These are phyloP conservation scores for Subacronicta megacephala DNA, from an alignment of 2,888 invertebrate species.

Conservation along the genomic window DNA sequence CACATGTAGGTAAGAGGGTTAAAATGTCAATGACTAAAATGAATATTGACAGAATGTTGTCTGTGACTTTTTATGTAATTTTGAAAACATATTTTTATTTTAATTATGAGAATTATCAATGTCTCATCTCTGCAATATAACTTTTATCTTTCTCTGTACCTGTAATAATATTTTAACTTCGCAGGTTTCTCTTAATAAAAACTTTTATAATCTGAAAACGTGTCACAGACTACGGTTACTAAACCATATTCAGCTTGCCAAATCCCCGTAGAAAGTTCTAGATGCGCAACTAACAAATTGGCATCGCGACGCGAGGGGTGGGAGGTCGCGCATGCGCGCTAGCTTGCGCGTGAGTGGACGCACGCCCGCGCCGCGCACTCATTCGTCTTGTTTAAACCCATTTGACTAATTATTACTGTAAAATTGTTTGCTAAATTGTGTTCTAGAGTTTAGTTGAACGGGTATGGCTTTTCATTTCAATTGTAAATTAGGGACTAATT, in stretches of 20 bases:
- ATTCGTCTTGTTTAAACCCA: constrained; percentile 60
- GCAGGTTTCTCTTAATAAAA: constrained; percentile 21
- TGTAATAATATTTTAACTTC: neutral
- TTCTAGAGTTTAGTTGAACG: constrained; percentile 16
- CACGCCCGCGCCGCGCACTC: constrained; percentile 59
- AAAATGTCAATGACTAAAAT: too few species aligned
- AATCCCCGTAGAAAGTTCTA: constrained; percentile 69
- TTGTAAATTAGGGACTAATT: too few species aligned
- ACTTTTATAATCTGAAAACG: constrained; percentile 38
- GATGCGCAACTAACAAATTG: constrained; percentile 75
- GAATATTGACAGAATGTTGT: too few species aligned
- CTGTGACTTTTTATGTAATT: too few species aligned
- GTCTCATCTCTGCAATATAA: constrained; percentile 12
- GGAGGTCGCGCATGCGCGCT: constrained; percentile 71
- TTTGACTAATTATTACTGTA: constrained; percentile 62
- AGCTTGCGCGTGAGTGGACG: constrained; percentile 71
- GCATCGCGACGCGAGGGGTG: constrained; percentile 68
- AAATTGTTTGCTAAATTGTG: constrained; percentile 45
- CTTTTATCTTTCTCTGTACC: constrained; percentile 25
- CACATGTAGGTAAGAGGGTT: too few species aligned
- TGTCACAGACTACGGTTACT: constrained; percentile 30
- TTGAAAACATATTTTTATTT: too few species aligned
- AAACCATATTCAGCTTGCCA: constrained; percentile 54
- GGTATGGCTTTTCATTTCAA: neutral
- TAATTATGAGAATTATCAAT: too few species aligned